Evolutionary conservation across 2,797 vertebrate genomes (phyloP).

Genomic region (Sebastes oblongus): DNA sequence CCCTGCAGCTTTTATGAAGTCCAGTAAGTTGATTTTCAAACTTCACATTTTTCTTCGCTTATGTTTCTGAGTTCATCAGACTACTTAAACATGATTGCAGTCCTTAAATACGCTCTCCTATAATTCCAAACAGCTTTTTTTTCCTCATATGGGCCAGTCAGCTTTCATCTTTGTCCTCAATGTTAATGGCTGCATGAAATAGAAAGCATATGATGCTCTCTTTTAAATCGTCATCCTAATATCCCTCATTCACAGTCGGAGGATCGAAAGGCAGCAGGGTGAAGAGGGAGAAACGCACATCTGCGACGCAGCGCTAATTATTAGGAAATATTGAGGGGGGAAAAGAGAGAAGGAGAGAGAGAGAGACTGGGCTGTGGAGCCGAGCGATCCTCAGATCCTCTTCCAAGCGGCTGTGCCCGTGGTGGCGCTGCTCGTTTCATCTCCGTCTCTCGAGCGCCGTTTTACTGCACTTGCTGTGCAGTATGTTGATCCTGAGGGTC

Average conservation of each 20-base stretch:
- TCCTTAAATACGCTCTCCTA: slow-evolving; percentile 6
- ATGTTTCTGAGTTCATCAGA: slow-evolving; percentile 51
- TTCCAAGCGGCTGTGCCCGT: slow-evolving; percentile 81
- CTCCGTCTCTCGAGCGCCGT: slow-evolving; percentile 62
- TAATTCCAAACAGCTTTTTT: slow-evolving; percentile 36
- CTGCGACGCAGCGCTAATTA: slow-evolving; percentile 84
- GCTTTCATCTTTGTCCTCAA: slow-evolving; percentile 63
- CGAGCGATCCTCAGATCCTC: slow-evolving; percentile 78
- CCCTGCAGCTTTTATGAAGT: slow-evolving; percentile 23
- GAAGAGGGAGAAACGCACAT: slow-evolving; percentile 73
- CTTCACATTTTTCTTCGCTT: background rate
- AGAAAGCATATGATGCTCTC: slow-evolving; percentile 78
- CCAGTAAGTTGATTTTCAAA: slow-evolving; percentile 26
- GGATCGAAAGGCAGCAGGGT: slow-evolving; percentile 24
- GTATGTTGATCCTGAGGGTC: slow-evolving; percentile 50
- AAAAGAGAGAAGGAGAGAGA: slow-evolving; percentile 37
- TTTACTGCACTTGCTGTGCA: slow-evolving; percentile 62
- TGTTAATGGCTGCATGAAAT: slow-evolving; percentile 78
- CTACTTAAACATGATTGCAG: slow-evolving; percentile 45
- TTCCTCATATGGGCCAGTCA: slow-evolving; percentile 15
- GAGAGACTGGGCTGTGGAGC: slow-evolving; percentile 63
- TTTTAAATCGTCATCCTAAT: slow-evolving; percentile 55
- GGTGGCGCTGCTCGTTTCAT: slow-evolving; percentile 79
- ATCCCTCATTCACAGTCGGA: slow-evolving; percentile 45
- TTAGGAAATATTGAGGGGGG: slow-evolving; percentile 74